These are phyloP conservation scores for Gallinago nigripennis DNA, from an alignment of 2,797 vertebrate genomes.

Conservation along the genomic window DNA sequence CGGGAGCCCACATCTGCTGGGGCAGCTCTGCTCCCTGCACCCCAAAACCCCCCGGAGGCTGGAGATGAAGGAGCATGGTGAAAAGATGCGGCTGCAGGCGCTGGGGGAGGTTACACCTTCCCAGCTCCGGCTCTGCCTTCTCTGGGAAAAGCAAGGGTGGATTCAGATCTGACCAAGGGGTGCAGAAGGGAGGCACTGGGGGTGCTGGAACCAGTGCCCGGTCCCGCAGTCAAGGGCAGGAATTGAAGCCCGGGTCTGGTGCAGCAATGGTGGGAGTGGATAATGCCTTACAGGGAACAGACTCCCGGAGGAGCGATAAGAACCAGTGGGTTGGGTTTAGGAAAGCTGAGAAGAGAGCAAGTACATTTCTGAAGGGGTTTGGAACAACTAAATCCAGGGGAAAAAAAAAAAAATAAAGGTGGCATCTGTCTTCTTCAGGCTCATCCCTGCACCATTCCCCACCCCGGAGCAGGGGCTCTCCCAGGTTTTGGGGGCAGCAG, in stretches of 20 bases:
- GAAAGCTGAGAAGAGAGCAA: neutral
- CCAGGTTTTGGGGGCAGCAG: neutral
- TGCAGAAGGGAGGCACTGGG: accelerated
- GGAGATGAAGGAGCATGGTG: accelerated
- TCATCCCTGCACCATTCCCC: neutral
- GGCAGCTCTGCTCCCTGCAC: neutral
- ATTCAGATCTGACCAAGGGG: neutral
- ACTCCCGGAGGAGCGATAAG: neutral
- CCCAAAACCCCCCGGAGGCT: neutral
- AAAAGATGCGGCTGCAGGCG: neutral
- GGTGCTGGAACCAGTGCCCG: accelerated
- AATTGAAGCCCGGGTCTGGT: neutral
- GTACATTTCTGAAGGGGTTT: neutral
- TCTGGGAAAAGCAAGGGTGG: neutral
- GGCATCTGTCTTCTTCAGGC: neutral
- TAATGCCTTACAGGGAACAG: neutral
- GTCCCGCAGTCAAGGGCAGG: neutral
- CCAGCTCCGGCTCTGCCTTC: neutral
- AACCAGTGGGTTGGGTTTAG: neutral
- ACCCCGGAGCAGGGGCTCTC: neutral
- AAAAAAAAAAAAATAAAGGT: neutral
- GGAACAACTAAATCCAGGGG: neutral
- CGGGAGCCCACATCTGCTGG: neutral
- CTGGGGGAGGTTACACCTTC: neutral
- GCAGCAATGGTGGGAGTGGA: neutral